These are phyloP conservation scores for Orthonyx spaldingii DNA, from an alignment of 2,113 vertebrate genomes.

Conservation along the genomic window DNA sequence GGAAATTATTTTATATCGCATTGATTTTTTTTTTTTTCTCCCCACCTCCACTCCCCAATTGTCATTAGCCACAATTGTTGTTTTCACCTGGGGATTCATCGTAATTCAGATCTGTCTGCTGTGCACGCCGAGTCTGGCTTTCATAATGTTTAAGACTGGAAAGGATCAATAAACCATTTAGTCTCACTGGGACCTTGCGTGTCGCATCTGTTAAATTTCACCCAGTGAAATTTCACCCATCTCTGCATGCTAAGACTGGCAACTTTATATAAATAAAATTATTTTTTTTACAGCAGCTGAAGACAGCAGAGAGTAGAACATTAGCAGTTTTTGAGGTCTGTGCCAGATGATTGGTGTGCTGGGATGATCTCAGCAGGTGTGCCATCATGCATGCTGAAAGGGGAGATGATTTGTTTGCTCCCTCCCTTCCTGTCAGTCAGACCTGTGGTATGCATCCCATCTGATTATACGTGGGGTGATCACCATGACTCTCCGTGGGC, in stretches of 20 bases:
- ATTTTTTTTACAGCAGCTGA: not conserved
- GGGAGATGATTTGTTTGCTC: not conserved
- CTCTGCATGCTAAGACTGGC: not conserved
- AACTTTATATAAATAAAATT: not conserved
- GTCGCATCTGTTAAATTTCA: constrained; percentile 41
- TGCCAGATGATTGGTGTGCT: not conserved
- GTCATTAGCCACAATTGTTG: not conserved
- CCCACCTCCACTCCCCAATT: not conserved
- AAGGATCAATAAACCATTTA: constrained; percentile 50
- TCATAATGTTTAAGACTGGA: constrained; percentile 18
- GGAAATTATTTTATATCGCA: constrained; percentile 7
- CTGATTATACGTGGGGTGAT: not conserved
- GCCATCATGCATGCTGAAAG: not conserved
- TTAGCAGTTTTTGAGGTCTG: not conserved
- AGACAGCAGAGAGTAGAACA: not conserved
- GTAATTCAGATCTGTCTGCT: not conserved
- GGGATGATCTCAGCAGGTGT: constrained; percentile 31
- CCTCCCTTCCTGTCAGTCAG: not conserved
- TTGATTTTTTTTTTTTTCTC: not conserved
- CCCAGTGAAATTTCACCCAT: not conserved
- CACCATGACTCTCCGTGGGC: not conserved
- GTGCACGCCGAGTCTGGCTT: not conserved
- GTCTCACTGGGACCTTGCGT: not conserved
- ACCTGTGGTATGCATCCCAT: not conserved
- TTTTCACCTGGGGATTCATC: constrained; percentile 43